phyloP scores from a whole-genome alignment of 2,113 vertebrate genomes.

The Cynoglossus semilaevis region DNA sequence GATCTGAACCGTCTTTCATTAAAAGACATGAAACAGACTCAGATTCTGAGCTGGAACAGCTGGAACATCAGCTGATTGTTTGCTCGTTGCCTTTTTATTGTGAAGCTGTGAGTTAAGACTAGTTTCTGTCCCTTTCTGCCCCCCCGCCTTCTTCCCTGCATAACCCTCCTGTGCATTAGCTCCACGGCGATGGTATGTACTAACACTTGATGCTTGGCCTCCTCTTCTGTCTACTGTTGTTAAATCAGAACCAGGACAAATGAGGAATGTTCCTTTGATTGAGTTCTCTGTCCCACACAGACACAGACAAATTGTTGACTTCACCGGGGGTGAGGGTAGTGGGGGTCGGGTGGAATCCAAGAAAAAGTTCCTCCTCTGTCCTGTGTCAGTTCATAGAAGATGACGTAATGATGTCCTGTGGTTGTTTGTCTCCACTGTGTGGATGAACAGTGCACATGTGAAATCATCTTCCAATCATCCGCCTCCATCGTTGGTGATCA shows the following conservation, averaged over 20 bases:
- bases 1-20: no score
- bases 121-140: conserved; percentile 93
- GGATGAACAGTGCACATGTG: conserved; percentile 7
- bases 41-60: conserved; percentile 48
- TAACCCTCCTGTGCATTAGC: conserved; percentile 83
- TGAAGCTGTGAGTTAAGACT: conserved; percentile 90
- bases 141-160: conserved; percentile 74
- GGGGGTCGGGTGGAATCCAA: no score
- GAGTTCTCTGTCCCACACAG: neutral
- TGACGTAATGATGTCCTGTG: no score
- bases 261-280: conserved; percentile 63
- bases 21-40: no score
- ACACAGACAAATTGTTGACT: neutral
- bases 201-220: conserved; percentile 77
- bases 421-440: no score
- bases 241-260: conserved; percentile 64
- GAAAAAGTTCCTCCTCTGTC: no score
- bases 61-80: conserved; percentile 13
- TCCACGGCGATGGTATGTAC: conserved; percentile 94
- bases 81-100: conserved; percentile 68
- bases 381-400: no score
- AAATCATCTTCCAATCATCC: conserved; percentile 25
- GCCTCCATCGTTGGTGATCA: conserved; percentile 24
- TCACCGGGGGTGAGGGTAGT: neutral
- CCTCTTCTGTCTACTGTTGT: conserved; percentile 53